Evolutionary conservation across 2,113 vertebrate species (phyloP).

Genomic region (Salvelinus namaycush): DNA sequence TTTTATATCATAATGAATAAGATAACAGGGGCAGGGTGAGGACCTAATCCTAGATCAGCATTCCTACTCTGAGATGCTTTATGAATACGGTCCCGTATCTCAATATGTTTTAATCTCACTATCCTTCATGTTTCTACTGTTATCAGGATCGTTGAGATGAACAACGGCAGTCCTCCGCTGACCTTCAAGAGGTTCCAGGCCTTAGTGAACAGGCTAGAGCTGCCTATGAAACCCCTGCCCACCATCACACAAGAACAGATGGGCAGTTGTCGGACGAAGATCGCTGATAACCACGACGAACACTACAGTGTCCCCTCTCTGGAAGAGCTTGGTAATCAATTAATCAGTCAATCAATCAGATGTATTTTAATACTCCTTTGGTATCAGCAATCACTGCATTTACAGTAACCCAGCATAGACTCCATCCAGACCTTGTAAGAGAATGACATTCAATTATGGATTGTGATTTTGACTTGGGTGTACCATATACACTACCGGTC

Average conservation of each 20-base stretch:
- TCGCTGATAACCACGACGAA: conserved; percentile 86
- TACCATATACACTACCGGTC: too few species aligned
- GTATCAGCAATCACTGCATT: too few species aligned
- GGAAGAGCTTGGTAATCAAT: conserved; percentile 87
- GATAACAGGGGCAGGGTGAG: too few species aligned
- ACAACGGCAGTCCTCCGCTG: conserved; percentile 90
- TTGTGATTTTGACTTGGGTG: neutral
- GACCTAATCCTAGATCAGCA: too few species aligned
- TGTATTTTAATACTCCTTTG: too few species aligned
- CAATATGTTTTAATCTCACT: neutral
- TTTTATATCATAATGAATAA: too few species aligned
- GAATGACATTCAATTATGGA: too few species aligned
- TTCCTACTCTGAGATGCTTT: too few species aligned
- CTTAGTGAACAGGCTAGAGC: conserved; percentile 91
- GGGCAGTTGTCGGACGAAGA: conserved; percentile 81
- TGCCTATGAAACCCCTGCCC: conserved; percentile 85
- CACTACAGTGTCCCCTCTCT: conserved; percentile 90
- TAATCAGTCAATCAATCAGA: too few species aligned
- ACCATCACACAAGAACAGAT: conserved; percentile 85
- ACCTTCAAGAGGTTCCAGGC: conserved; percentile 97
- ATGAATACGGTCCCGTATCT: too few species aligned
- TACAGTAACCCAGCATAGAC: too few species aligned
- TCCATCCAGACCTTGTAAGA: too few species aligned
- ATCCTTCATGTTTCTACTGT: neutral
- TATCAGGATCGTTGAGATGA: conserved; percentile 91